Percentiles rank a stretch among this genome's conserved stretches.
Evolutionary conservation across 2,797 vertebrate species (phyloP).

Genomic region (Mionectes olivaceus): DNA sequence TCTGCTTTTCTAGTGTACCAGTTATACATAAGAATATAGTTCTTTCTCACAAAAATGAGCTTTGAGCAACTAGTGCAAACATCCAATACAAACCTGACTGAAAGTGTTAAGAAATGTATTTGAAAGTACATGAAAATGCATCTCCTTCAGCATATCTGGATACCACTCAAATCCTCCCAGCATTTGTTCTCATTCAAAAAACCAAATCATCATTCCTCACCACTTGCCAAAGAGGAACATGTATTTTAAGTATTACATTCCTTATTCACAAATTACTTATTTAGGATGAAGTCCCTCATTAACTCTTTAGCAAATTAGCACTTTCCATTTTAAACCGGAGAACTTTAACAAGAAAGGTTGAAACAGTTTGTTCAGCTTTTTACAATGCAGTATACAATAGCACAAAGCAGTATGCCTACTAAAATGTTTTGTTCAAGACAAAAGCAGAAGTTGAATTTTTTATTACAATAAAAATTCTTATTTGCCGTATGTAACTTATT

Average conservation of each 20-base stretch:
- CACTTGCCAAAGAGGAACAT: not conserved
- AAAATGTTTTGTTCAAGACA: not conserved
- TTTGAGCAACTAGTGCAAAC: conserved; percentile 55
- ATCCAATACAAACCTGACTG: conserved; percentile 23
- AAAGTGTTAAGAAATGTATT: conserved; percentile 45
- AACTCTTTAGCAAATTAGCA: not conserved
- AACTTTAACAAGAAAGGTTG: not conserved
- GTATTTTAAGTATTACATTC: conserved; percentile 5
- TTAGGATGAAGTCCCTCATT: not conserved
- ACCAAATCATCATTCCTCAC: not conserved
- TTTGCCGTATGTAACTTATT: not conserved
- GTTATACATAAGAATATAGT: conserved; percentile 54
- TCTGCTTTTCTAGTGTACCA: conserved; percentile 14
- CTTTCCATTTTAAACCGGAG: not conserved
- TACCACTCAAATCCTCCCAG: not conserved
- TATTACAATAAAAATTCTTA: conserved; percentile 18
- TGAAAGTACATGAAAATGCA: not conserved
- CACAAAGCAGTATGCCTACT: not conserved
- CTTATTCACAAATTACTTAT: not conserved
- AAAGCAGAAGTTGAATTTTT: not conserved
- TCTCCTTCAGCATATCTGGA: conserved; percentile 1
- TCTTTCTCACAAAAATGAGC: conserved; percentile 45
- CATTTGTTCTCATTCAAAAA: not conserved
- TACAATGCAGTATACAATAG: not conserved
- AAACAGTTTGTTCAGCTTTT: conserved; percentile 16